phyloP scores from a whole-genome alignment of 2,113 vertebrate genomes.

The Craseonycteris thonglongyai region DNA sequence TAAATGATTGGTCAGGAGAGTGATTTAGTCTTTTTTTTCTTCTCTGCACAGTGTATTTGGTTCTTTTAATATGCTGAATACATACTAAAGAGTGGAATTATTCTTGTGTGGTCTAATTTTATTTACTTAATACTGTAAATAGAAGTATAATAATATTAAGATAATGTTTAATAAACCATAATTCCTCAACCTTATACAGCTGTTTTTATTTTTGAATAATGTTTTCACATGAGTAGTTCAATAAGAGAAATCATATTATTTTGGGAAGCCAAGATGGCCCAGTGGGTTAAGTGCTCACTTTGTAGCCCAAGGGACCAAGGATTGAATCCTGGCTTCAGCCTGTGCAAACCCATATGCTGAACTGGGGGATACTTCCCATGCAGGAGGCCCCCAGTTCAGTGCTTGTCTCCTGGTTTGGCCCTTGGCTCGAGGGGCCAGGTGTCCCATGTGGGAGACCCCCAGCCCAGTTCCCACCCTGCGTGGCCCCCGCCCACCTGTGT shows the following conservation, averaged over 20 bases:
- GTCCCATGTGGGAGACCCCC: too few species aligned
- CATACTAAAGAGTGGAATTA: background rate
- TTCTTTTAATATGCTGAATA: background rate
- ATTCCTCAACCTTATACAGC: background rate
- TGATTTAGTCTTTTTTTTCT: background rate
- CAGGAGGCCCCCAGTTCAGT: too few species aligned
- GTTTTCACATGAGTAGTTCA: background rate
- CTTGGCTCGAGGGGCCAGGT: too few species aligned
- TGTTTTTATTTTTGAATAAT: constrained; percentile 24
- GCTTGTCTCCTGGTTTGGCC: too few species aligned
- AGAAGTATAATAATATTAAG: background rate
- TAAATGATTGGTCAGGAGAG: background rate
- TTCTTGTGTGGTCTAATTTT: background rate
- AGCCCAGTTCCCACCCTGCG: too few species aligned
- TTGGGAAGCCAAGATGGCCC: too few species aligned
- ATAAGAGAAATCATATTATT: background rate
- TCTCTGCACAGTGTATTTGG: background rate
- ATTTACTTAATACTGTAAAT: constrained; percentile 20
- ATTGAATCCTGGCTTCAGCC: too few species aligned
- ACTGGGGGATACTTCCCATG: too few species aligned
- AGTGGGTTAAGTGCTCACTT: too few species aligned
- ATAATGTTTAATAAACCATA: background rate
- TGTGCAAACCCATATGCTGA: too few species aligned
- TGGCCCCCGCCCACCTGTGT: too few species aligned
- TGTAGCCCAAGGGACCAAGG: too few species aligned